A percentile compares a stretch with the other conserved stretches of the same genome.
phyloP scores from a whole-genome alignment of 1,140 invertebrate species.

The Proales similis region DNA sequence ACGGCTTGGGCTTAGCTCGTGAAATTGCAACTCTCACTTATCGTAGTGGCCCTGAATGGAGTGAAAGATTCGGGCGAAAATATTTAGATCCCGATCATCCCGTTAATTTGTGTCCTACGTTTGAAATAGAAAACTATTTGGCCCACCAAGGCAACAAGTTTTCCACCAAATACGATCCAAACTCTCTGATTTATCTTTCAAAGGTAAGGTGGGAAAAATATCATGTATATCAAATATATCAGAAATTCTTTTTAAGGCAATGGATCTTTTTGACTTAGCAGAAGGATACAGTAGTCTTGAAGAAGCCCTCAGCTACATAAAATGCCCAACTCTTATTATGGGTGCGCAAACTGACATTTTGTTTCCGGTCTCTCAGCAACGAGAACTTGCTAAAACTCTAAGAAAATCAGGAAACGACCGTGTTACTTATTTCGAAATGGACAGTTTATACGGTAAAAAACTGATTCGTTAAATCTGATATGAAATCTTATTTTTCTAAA shows the following conservation, averaged over 20 bases:
- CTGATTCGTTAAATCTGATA: too few relatives aligned
- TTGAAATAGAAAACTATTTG: conserved; percentile 52
- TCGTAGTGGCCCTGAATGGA: conserved; percentile 53
- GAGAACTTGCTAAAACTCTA: conserved; percentile 44
- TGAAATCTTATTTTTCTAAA: too few relatives aligned
- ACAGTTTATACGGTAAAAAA: conserved; percentile 51
- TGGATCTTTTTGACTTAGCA: conserved; percentile 51
- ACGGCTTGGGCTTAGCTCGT: conserved; percentile 52
- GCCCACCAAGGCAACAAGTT: conserved; percentile 52
- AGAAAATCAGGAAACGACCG: conserved; percentile 45
- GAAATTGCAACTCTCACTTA: conserved; percentile 53
- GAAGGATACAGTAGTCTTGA: conserved; percentile 43
- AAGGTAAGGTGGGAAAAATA: conserved; percentile 43
- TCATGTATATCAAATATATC: background rate
- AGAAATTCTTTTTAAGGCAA: conserved; percentile 43
- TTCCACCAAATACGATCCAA: conserved; percentile 51
- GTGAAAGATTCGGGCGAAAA: conserved; percentile 47
- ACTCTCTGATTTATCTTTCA: conserved; percentile 52
- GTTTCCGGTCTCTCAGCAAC: conserved; percentile 51
- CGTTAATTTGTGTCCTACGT: conserved; percentile 47
- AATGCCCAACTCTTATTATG: conserved; percentile 49
- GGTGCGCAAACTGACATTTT: conserved; percentile 52
- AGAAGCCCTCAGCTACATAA: conserved; percentile 43
- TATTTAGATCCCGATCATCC: conserved; percentile 43
- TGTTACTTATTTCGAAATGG: conserved; percentile 52